Evolutionary conservation across 2,113 vertebrate genomes (phyloP).

Genomic region (Carassius carassius): DNA sequence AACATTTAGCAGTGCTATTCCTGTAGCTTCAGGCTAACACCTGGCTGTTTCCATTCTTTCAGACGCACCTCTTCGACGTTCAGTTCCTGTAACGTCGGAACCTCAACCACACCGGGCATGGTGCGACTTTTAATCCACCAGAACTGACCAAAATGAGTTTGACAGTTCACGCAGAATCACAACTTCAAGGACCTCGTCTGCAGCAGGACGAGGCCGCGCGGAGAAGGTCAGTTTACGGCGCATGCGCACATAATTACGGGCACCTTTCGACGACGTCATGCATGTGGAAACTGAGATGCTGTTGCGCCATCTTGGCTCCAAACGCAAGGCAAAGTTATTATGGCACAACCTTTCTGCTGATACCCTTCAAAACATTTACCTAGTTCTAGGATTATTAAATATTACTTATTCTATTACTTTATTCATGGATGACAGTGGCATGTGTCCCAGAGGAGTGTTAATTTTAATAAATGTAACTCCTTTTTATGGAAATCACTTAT

Average conservation of each 20-base stretch:
- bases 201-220: conserved; percentile 57
- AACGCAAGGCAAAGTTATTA: not conserved
- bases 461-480: not conserved
- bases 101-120: conserved; percentile 80
- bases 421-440: not conserved
- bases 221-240: conserved; percentile 74
- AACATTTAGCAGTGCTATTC: not conserved
- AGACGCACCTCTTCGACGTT: conserved; percentile 85
- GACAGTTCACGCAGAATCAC: conserved; percentile 32
- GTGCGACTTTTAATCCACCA: conserved; percentile 35
- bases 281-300: not conserved
- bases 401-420: not conserved
- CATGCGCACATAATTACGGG: conserved; percentile 43
- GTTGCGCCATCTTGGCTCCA: not conserved
- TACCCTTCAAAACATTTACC: not conserved
- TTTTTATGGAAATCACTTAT: conserved; percentile 76
- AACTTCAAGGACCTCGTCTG: conserved; percentile 66
- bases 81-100: conserved; percentile 85
- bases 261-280: conserved; percentile 62
- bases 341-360: not conserved
- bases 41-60: not conserved
- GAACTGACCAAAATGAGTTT: conserved; percentile 29
- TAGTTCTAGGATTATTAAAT: not conserved
- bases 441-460: not conserved
- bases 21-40: not conserved